Base-by-base conservation (phyloP, 2,888 invertebrate genomes). In the Sphaeridia pumilis region DNA sequence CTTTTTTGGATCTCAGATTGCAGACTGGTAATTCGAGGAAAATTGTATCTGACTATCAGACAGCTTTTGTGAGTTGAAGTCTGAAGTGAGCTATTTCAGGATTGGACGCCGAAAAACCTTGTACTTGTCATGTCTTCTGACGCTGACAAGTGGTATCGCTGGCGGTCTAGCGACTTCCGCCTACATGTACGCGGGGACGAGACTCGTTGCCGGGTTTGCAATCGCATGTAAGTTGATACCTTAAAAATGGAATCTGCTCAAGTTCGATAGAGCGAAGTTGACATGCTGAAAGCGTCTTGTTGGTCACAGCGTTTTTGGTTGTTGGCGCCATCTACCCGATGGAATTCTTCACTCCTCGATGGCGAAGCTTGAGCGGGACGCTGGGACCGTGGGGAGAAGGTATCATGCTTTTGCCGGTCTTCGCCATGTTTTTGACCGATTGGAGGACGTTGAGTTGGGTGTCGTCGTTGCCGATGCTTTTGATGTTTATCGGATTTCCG, bases 321-420 rank as follows among this genome's bases (percentile, higher is more conserved):
- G 58, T 61, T 5, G 55, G 53, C 21, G 27, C 59, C 14, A 59
- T 58, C 21, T 61, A 61, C 38, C 52, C 58, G 20, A 58, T 61
- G 58, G 61, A 61, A 46, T 58, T 61, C 28, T 43, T 61, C 1
- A 61, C 61, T 12, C 59, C 59, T 3, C 22, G 42, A 49, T 59
- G 43, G 25, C 38, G 61, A 44, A 57, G 54, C 2, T 26, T 61
- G 5, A 56, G 58, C 52, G 61, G 61, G 2, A 57, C 59, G 24
- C 55, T 61, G 2, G 58, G 59, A 27, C 55, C 58, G 26, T 61
- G 61, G 61, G 46, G 54, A 4, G 42, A 57, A 4, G 61, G 61
- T 1, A 55, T 58, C 52, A 61, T 61, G 54, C 34, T 58, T 2
- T 47, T 59, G 7, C 59, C 59, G 4, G 34, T 59, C 1, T 36